phyloP scores from a whole-genome alignment of 2,797 vertebrate species.

The Champsocephalus gunnari region DNA sequence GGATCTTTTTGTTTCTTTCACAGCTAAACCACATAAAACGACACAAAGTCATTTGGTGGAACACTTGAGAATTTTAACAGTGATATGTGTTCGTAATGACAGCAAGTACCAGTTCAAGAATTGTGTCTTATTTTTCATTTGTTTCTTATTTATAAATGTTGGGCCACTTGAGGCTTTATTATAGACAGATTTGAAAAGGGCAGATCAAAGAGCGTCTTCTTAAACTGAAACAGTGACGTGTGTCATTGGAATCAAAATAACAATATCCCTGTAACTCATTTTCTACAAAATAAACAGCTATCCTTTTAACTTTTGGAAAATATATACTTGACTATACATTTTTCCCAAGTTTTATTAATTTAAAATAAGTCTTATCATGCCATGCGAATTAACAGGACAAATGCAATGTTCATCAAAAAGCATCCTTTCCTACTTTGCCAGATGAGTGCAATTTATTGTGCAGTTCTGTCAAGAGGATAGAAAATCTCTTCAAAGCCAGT shows the following conservation, averaged over 20 bases:
- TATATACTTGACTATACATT: too few relatives aligned
- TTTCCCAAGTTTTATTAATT: not conserved
- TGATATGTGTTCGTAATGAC: constrained; percentile 1
- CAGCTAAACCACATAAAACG: constrained; percentile 16
- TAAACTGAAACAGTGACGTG: constrained; percentile 11
- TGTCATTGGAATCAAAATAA: not conserved
- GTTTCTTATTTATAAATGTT: too few relatives aligned
- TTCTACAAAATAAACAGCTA: not conserved
- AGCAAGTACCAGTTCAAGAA: constrained; percentile 11
- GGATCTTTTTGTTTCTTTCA: not conserved
- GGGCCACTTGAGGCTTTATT: too few relatives aligned
- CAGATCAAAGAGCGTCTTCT: not conserved
- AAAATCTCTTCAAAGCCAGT: constrained; percentile 54
- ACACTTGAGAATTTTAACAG: constrained; percentile 5
- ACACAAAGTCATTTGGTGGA: constrained; percentile 5
- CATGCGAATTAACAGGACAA: not conserved
- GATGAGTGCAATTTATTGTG: constrained; percentile 35
- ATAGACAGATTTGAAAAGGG: too few relatives aligned
- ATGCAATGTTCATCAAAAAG: not conserved
- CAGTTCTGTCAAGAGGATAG: constrained; percentile 29
- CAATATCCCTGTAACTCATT: not conserved
- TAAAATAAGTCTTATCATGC: not conserved
- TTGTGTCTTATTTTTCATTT: too few relatives aligned
- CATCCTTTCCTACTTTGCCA: not conserved
- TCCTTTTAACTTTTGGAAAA: too few relatives aligned